Evolutionary conservation across 2,888 invertebrate species (phyloP).

Genomic region (Plutella xylostella): DNA sequence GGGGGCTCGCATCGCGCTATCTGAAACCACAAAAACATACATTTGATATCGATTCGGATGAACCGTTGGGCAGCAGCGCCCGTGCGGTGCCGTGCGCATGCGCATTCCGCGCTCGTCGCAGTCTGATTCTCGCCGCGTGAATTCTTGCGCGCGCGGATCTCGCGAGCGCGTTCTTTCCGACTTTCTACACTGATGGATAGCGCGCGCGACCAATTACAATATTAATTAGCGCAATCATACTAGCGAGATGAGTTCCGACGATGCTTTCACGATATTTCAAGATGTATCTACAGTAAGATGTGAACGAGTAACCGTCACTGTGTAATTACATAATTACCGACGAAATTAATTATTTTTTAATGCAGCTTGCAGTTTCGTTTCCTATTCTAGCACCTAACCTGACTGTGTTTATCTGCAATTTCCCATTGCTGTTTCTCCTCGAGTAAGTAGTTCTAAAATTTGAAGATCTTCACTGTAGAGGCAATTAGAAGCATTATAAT

Average conservation of each 20-base stretch:
- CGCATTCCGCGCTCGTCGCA: slow-evolving; percentile 44
- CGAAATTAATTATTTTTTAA: too few relatives aligned
- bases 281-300: neutral
- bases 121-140: slow-evolving; percentile 52
- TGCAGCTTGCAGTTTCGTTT: too few relatives aligned
- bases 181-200: slow-evolving; percentile 67
- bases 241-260: slow-evolving; percentile 47
- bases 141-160: slow-evolving; percentile 31
- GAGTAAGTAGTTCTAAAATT: too few relatives aligned
- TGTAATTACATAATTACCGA: neutral
- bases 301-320: neutral
- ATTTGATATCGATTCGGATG: neutral
- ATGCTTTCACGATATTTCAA: slow-evolving; percentile 42
- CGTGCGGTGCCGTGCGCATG: slow-evolving; percentile 29
- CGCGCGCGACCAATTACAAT: slow-evolving; percentile 63
- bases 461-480: too few relatives aligned
- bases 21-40: slow-evolving; percentile 48
- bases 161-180: slow-evolving; percentile 52
- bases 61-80: neutral
- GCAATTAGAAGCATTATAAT: too few relatives aligned
- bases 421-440: too few relatives aligned
- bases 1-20: slow-evolving; percentile 83
- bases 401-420: too few relatives aligned
- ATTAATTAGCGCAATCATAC: slow-evolving; percentile 65
- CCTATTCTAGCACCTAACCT: too few relatives aligned